Evolutionary conservation across 2,113 vertebrate species (phyloP).

Genomic region (Macroglossus sobrinus): DNA sequence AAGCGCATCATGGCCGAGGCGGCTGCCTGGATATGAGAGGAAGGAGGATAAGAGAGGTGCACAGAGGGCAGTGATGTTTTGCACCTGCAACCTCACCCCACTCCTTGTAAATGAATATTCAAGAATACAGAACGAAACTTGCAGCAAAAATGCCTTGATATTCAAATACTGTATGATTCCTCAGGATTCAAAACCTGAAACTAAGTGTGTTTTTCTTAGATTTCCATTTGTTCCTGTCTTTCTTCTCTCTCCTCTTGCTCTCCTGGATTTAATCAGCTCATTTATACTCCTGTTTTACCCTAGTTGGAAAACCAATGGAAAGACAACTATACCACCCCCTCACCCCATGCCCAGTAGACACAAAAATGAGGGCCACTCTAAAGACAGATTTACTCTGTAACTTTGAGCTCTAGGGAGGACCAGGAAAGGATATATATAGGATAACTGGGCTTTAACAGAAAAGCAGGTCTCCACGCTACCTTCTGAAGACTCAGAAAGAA

Average conservation of each 20-base stretch:
- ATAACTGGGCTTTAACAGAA: background rate
- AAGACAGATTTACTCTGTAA: background rate
- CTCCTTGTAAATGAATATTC: background rate
- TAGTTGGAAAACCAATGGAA: background rate
- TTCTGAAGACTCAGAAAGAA: background rate
- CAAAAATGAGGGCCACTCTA: background rate
- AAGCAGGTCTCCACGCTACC: background rate
- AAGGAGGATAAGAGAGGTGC: background rate
- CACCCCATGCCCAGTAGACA: background rate
- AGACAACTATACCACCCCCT: background rate
- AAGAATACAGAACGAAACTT: background rate
- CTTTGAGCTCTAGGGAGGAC: background rate
- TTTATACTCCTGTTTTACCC: background rate
- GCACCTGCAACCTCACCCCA: background rate
- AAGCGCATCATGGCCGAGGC: background rate
- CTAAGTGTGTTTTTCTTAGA: background rate
- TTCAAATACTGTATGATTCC: background rate
- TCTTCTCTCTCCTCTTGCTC: background rate
- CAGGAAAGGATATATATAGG: background rate
- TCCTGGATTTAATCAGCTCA: background rate
- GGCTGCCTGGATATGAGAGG: background rate
- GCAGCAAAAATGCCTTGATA: background rate
- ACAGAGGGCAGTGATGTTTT: background rate
- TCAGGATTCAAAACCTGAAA: constrained; percentile 13
- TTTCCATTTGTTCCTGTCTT: background rate